Base-by-base conservation (phyloP, 2,888 invertebrate genomes). In the Octodonta nipae region DNA sequence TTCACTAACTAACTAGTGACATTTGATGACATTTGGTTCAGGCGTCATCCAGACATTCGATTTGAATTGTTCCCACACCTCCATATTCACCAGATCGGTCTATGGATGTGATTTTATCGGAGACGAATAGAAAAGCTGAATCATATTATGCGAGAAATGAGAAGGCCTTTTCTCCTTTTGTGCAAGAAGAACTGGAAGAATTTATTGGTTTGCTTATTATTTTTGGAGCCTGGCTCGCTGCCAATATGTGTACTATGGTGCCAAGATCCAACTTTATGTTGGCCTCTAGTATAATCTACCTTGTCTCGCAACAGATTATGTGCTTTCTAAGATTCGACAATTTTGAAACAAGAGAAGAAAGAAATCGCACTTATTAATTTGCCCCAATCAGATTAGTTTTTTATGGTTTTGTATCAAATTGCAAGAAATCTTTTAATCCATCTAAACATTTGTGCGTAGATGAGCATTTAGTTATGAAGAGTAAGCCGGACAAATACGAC, bases 151-250 rank as follows among this genome's bases (percentile, higher is more conserved):
- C 10, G 13, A 30, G 30, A 20, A 31, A 24, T 31, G 24, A 25
- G 14, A 24, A 24, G 14, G 31, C 25, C 13, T 25, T 33, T 33
- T 33, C 20, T 33, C 33, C 28, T 33, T 28, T 33, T 28, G 17
- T 33, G 33, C 28, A 27, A 33, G 33, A 33, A 33, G 14, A 33
- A 28, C 13, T 33, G 27, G 33, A 33, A 33, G 33, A 20, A 28
- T 28, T 33, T 33, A 28, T 28, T 33, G 33, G 28, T 37, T 34
- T 37, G 36, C 39, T 37, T 31, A 39, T 34, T 31, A 37, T 37
- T 32, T 39, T 37, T 37, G 31, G 13, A 36, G 34, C 34, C 36
- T 36, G 34, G 32, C 26, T 32, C 32, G 30, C 30, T 36, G 30
- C 27, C 14, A n/a, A n/a, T n/a, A n/a, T n/a, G n/a, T n/a, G n/a